Evolutionary conservation across 1,140 invertebrate species (phyloP).

Genomic region (Hormaphis cornu): DNA sequence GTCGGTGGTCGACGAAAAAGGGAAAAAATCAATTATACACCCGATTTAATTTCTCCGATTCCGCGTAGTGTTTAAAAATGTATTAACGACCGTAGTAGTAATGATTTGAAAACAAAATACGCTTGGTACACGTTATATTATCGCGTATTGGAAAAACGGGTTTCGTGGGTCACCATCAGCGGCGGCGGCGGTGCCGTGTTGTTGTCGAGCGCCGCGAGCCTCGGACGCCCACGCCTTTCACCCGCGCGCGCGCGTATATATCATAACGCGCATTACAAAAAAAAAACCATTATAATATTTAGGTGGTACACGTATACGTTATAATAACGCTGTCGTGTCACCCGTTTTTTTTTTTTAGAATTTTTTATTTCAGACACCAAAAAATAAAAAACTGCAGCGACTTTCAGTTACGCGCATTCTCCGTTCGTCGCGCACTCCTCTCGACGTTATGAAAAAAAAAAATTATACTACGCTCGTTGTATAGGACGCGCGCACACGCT

Average conservation of each 20-base stretch:
- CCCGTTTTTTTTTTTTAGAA: no score
- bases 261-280: neutral
- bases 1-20: neutral
- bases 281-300: no score
- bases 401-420: conserved; percentile 16
- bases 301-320: no score
- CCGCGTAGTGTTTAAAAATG: conserved; percentile 8
- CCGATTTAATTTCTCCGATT: conserved; percentile 31
- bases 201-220: no score
- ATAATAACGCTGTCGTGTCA: no score
- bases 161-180: conserved; percentile 27
- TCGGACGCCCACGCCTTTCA: conserved; percentile 30
- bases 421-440: neutral
- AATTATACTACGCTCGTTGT: neutral
- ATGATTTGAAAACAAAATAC: conserved; percentile 12
- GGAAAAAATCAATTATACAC: conserved; percentile 30
- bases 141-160: conserved; percentile 26
- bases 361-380: no score
- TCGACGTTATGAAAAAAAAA: neutral
- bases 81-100: conserved; percentile 28
- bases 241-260: neutral
- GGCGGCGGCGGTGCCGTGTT: no score
- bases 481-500: neutral
- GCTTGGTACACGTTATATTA: no score
- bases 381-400: conserved; percentile 20